Conservation (phyloP, 2,113 vertebrate genomes). For the Lophochroa leadbeateri region DNA sequence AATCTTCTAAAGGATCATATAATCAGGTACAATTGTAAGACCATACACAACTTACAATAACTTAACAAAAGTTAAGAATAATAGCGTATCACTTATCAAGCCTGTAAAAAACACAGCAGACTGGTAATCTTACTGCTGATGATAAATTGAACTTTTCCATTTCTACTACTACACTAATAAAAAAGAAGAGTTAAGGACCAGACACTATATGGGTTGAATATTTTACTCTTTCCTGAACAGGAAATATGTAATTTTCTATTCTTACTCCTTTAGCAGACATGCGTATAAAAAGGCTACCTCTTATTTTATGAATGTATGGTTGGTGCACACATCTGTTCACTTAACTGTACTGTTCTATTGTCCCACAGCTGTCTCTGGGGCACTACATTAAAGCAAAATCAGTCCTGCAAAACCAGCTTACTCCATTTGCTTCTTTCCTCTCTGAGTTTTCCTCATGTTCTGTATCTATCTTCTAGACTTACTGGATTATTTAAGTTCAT, state of each 20-base stretch:
- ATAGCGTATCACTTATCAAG: background rate
- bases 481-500: background rate
- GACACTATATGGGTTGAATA: background rate
- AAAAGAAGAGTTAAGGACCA: background rate
- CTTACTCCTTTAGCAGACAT: slow-evolving; percentile 50
- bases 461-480: background rate
- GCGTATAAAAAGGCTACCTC: background rate
- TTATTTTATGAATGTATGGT: background rate
- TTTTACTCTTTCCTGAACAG: background rate
- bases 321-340: slow-evolving; percentile 42
- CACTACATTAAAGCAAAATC: background rate
- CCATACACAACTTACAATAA: background rate
- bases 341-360: slow-evolving; percentile 5
- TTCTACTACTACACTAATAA: background rate
- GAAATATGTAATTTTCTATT: slow-evolving; percentile 22
- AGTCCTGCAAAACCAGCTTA: background rate
- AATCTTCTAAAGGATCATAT: background rate
- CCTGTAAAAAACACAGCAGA: background rate
- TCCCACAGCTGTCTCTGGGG: background rate
- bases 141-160: slow-evolving; percentile 37
- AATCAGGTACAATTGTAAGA: background rate
- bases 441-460: background rate
- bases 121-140: background rate
- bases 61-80: background rate
- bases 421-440: background rate